Percentiles rank a stretch among this genome's conserved stretches.
phyloP scores from a whole-genome alignment of 2,797 vertebrate species.

The Babyrousa celebensis region DNA sequence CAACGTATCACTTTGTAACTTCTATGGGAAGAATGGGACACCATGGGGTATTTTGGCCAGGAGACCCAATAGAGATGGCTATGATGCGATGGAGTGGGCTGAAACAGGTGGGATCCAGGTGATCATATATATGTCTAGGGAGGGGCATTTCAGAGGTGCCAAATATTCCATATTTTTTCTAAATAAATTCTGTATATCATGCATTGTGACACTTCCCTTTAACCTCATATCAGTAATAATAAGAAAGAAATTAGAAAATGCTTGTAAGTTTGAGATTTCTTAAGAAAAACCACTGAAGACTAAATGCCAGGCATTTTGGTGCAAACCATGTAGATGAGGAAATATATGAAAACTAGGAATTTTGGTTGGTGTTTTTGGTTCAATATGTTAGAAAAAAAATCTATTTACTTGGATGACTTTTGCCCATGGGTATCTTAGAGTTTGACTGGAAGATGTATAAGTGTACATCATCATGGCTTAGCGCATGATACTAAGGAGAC shows the following conservation, averaged over 20 bases:
- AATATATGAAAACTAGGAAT: neutral
- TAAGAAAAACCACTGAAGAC: neutral
- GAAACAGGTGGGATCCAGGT: neutral
- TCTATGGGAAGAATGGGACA: neutral
- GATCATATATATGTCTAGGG: too few relatives aligned
- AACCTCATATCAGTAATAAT: neutral
- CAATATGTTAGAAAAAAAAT: neutral
- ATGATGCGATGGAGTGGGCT: neutral
- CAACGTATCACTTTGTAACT: neutral
- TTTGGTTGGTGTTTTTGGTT: neutral
- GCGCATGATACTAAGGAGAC: neutral
- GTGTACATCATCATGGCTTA: neutral
- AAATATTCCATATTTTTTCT: neutral
- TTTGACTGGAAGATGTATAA: neutral
- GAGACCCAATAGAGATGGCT: accelerated
- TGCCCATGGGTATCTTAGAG: neutral
- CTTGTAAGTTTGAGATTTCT: neutral
- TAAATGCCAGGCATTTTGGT: neutral
- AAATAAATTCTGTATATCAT: neutral
- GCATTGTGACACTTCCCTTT: neutral
- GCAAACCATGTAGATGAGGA: neutral
- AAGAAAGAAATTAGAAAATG: neutral
- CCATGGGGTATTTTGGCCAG: neutral
- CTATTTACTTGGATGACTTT: neutral
- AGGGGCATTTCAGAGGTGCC: neutral